Evolutionary conservation across 2,113 vertebrate species (phyloP).

Genomic region (Lethenteron camtschaticum): DNA sequence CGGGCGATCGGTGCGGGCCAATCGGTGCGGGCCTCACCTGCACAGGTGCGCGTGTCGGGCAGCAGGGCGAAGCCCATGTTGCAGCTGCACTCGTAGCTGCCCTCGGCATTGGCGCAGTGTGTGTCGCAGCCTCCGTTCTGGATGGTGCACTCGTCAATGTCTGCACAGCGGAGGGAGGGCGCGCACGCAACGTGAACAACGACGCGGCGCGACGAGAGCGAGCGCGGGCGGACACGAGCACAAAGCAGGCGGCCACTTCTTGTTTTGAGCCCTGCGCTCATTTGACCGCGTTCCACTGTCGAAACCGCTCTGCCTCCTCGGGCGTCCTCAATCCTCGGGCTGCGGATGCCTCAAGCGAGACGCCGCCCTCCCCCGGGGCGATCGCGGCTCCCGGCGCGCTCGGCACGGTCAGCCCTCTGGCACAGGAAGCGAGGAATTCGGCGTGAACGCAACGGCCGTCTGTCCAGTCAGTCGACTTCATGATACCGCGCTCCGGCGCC

Average conservation of each 20-base stretch:
- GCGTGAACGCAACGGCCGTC: neutral
- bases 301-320: too few species aligned
- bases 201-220: too few species aligned
- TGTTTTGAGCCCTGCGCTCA: too few species aligned
- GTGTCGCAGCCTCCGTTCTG: constrained; percentile 19
- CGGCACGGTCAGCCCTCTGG: neutral
- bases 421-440: neutral
- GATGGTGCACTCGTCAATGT: constrained; percentile 20
- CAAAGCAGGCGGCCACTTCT: too few species aligned
- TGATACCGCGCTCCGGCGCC: neutral
- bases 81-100: constrained; percentile 19
- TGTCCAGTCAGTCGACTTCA: neutral
- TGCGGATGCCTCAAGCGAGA: too few species aligned
- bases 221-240: too few species aligned
- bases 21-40: constrained; percentile 12
- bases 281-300: too few species aligned
- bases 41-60: constrained; percentile 17
- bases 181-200: too few species aligned
- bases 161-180: constrained; percentile 8
- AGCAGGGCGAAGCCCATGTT: constrained; percentile 15
- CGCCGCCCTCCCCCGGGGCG: too few species aligned
- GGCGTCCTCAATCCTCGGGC: too few species aligned
- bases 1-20: neutral
- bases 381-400: too few species aligned
- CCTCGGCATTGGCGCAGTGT: constrained; percentile 17